Evolutionary conservation across 2,888 invertebrate species (phyloP).

Genomic region (Leptinotarsa haldemani): DNA sequence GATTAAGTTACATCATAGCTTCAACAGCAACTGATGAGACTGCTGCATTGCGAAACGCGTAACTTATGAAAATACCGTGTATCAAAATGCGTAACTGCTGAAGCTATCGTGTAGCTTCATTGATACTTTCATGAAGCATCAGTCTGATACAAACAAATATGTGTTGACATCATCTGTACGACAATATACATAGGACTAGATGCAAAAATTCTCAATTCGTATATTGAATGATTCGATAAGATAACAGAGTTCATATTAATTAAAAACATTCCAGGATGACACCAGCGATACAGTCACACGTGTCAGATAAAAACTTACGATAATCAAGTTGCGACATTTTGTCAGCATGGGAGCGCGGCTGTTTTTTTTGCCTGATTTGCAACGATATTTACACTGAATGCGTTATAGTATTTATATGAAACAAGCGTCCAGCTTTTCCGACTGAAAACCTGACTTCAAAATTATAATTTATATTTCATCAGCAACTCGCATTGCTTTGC

Average conservation of each 20-base stretch:
- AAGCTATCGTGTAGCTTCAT: too few species aligned
- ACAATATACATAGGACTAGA: neutral
- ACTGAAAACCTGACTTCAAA: too few species aligned
- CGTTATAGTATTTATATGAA: neutral
- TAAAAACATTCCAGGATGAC: neutral
- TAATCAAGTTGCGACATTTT: neutral
- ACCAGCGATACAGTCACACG: neutral
- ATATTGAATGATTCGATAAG: neutral
- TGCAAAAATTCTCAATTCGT: neutral
- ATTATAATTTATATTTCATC: too few species aligned
- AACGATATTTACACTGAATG: neutral
- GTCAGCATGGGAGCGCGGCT: neutral
- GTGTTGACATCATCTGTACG: neutral
- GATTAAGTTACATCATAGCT: too few species aligned
- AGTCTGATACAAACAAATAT: neutral
- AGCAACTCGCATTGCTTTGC: too few species aligned
- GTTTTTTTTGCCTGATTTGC: neutral
- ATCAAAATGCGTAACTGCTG: too few species aligned
- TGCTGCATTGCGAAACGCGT: too few species aligned
- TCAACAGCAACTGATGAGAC: too few species aligned
- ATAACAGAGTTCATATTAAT: conserved; percentile 3
- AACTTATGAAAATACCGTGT: too few species aligned
- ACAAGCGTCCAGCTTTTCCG: too few species aligned
- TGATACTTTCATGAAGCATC: neutral
- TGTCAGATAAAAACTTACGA: neutral